Conservation (phyloP, 2,113 vertebrate genomes). For the Acanthochromis polyacanthus region DNA sequence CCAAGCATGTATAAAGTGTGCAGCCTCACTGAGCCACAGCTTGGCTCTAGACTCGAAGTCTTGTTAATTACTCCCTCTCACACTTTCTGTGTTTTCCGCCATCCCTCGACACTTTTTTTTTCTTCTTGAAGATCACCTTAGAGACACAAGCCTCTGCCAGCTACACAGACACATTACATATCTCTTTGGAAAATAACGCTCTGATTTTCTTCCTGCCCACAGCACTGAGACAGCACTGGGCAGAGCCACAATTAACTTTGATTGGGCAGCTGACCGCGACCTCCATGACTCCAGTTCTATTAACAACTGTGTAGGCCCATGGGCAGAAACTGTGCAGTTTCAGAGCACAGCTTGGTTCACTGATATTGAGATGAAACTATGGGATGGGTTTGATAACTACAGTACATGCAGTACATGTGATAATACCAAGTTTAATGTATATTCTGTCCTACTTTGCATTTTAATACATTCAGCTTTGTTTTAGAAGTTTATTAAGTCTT, state of each 20-base stretch:
- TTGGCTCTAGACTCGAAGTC: background rate
- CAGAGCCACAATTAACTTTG: slow-evolving; percentile 30
- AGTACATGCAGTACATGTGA: no score
- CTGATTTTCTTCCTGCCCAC: background rate
- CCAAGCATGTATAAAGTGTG: no score
- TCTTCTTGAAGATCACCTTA: no score
- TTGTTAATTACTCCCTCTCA: background rate
- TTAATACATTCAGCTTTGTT: no score
- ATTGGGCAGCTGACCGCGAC: slow-evolving; percentile 17
- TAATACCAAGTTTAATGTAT: no score
- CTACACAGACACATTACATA: background rate
- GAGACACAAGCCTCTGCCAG: background rate
- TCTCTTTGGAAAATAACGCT: slow-evolving; percentile 5
- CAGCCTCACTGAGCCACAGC: background rate
- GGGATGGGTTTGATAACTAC: background rate
- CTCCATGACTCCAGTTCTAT: slow-evolving; percentile 4
- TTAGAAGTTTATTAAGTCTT: no score
- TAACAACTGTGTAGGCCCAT: slow-evolving; percentile 2
- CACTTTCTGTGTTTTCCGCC: background rate
- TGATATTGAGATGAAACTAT: background rate
- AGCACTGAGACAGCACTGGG: background rate
- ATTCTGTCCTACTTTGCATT: no score
- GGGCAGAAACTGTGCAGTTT: background rate
- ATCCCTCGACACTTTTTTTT: background rate
- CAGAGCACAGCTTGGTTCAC: background rate